Base-by-base conservation (phyloP, 2,113 vertebrate genomes). In the Actenoides hombroni region DNA sequence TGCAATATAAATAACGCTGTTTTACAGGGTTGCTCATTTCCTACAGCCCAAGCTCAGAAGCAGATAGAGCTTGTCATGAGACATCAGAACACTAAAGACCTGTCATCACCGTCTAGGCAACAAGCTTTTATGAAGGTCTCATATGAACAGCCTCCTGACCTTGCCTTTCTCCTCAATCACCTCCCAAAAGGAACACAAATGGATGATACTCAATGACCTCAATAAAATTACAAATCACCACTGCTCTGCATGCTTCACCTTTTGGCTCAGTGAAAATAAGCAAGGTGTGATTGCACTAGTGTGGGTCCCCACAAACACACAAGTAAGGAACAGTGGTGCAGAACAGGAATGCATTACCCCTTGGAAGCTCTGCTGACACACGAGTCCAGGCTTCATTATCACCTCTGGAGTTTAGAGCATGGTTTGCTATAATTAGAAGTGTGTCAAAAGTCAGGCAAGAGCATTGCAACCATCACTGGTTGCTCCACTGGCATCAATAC, bases 381-480 rank as follows among this genome's bases (percentile, higher is more conserved):
- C 3, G 11, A n/a, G 67, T 35, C 71, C 2, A 0, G 86, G 53
- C 61, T 95, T 95, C 91, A 71, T 94, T 95, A 95, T 82, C 93
- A 94, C 86, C 89, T 84, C 89, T 78, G 64, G 77, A 87, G 88
- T 82, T 92, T 75, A 89, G 46, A 82, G 48, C 81, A 48, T 51
- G 46, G n/a, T 28, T 17, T 60, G 57, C 88, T 94, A 91, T 95
- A 92, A 95, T 96, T 92, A 94, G 93, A 61, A 88, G 71, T 20
- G 40, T 74, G 86, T 76, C 78, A 93, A 84, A 96, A 60, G 54
- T 88, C 48, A 11, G 63, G 61, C 82, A 89, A 89, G 84, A 94
- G 70, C 73, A 37, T 16, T 70, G 78, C 80, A 86, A 40, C 63
- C 61, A 68, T 81, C 37, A 7, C 90, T 35, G 57, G 83, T 44